phyloP scores from a whole-genome alignment of 2,797 vertebrate genomes.

The Silurus lanzhouensis region DNA sequence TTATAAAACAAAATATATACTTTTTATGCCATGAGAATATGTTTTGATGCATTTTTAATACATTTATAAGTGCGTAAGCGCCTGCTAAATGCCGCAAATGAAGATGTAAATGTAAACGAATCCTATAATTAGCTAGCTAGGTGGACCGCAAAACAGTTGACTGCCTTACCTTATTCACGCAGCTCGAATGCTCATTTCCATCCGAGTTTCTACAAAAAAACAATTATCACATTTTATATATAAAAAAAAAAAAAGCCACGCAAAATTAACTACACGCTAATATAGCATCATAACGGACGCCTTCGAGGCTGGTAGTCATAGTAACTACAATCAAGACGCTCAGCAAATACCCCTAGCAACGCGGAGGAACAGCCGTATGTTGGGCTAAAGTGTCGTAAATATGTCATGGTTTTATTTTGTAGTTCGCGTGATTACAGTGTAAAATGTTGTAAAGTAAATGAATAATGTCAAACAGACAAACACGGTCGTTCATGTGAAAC shows the following conservation, averaged over 20 bases:
- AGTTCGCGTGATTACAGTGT: neutral
- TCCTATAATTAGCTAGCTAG: neutral
- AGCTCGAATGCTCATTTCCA: conserved; percentile 15
- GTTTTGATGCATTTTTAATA: neutral
- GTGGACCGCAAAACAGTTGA: neutral
- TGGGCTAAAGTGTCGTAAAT: neutral
- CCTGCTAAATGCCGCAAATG: too few species aligned
- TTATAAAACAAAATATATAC: too few species aligned
- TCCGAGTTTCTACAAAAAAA: neutral
- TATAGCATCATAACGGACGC: neutral
- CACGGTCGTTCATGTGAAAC: too few species aligned
- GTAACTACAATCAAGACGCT: neutral
- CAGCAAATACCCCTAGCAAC: neutral
- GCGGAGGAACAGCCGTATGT: neutral
- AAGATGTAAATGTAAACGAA: neutral
- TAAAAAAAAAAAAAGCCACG: neutral
- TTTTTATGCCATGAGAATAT: neutral
- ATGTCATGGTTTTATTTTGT: neutral
- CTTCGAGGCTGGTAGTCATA: conserved; percentile 8
- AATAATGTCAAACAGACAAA: neutral
- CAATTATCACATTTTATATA: neutral
- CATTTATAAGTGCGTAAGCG: neutral
- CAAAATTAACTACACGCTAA: neutral
- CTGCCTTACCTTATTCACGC: neutral
- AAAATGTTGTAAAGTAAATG: neutral